Evolutionary conservation across 2,888 invertebrate genomes (phyloP).

Genomic region (Chironomus tentans): DNA sequence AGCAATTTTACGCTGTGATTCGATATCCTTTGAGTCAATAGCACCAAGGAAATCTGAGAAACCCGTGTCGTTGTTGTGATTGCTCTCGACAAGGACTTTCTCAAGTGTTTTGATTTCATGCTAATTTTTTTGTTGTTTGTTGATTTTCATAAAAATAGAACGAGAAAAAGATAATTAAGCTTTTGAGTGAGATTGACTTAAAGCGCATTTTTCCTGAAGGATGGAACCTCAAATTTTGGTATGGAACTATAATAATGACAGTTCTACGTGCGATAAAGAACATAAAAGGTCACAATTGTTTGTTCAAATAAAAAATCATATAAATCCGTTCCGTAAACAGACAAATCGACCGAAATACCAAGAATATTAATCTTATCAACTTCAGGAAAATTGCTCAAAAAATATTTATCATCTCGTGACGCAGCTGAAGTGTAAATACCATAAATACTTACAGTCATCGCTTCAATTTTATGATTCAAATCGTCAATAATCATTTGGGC

Average conservation of each 20-base stretch:
- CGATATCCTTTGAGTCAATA: slow-evolving; percentile 19
- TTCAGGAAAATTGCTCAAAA: no score
- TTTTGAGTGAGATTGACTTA: background rate
- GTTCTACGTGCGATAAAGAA: no score
- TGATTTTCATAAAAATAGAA: background rate
- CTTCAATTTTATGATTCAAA: slow-evolving; percentile 38
- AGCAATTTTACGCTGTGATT: slow-evolving; percentile 31
- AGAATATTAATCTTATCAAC: background rate
- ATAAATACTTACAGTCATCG: slow-evolving; percentile 34
- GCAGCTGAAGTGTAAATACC: background rate
- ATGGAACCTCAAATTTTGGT: no score
- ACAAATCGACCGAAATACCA: no score
- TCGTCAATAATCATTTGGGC: slow-evolving; percentile 38
- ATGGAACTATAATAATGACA: no score
- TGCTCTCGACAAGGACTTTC: slow-evolving; percentile 1
- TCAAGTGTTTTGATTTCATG: slow-evolving; percentile 10
- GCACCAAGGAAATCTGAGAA: slow-evolving; percentile 21
- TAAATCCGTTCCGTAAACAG: no score
- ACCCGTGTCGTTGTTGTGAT: slow-evolving; percentile 4
- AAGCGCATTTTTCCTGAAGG: background rate
- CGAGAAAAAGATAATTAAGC: background rate
- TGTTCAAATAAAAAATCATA: no score
- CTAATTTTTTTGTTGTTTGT: background rate
- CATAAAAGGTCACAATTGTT: no score
- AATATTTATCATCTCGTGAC: no score